A percentile compares a stretch with the other conserved stretches of the same genome.
phyloP scores from a whole-genome alignment of 2,888 invertebrate species.

The Hydrotaea cyrtoneurina region DNA sequence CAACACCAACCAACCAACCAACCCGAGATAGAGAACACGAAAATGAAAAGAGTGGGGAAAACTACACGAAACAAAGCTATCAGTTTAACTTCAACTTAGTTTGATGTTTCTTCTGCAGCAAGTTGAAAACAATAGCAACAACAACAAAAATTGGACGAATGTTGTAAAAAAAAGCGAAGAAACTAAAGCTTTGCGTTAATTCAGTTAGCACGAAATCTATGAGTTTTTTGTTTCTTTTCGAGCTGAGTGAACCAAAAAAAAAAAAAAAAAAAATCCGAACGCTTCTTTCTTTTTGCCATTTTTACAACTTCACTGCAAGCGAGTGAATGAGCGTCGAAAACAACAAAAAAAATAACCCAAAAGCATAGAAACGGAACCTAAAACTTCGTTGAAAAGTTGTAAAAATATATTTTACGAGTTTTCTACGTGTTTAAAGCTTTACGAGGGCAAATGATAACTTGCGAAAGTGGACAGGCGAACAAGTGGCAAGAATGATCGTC shows the following conservation, averaged over 20 bases:
- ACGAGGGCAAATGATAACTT: conserved; percentile 62
- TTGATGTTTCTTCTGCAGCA: conserved; percentile 52
- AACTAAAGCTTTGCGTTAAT: conserved; percentile 63
- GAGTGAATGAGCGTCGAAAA: neutral
- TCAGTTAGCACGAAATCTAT: conserved; percentile 66
- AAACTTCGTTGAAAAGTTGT: conserved; percentile 40
- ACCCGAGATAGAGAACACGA: neutral
- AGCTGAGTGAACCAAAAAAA: neutral
- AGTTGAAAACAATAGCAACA: conserved; percentile 33
- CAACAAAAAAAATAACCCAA: neutral
- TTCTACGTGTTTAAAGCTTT: conserved; percentile 66
- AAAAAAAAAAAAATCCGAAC: neutral
- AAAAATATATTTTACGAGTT: conserved; percentile 67
- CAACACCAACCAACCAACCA: conserved; percentile 6
- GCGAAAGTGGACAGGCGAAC: conserved; percentile 17
- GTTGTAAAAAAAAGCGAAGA: neutral
- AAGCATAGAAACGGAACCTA: conserved; percentile 1
- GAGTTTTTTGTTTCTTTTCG: conserved; percentile 48
- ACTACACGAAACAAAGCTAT: conserved; percentile 50
- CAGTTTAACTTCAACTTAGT: conserved; percentile 62
- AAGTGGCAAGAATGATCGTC: neutral
- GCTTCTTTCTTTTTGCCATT: conserved; percentile 34
- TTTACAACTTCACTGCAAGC: conserved; percentile 56
- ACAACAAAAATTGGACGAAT: conserved; percentile 13
- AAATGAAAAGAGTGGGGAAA: neutral